A percentile compares a stretch with the other conserved stretches of the same genome.
phyloP scores from a whole-genome alignment of 2,797 vertebrate species.

The Liasis olivaceus region DNA sequence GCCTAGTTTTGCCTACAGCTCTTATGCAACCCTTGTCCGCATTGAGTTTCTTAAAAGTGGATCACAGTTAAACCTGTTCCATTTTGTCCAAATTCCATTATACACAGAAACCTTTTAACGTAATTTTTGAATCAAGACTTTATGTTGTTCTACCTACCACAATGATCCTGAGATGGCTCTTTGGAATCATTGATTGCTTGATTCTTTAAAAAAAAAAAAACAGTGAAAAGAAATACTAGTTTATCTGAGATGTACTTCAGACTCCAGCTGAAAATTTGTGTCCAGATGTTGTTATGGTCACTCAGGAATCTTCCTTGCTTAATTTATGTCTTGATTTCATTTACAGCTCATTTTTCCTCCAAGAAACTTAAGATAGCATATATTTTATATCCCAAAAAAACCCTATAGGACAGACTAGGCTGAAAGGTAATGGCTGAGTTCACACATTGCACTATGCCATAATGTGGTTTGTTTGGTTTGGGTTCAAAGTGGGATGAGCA shows the following conservation, averaged over 20 bases:
- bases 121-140: conserved; percentile 3
- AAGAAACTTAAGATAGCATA: background rate
- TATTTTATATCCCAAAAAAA: background rate
- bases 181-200: background rate
- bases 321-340: background rate
- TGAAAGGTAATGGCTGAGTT: background rate
- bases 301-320: background rate
- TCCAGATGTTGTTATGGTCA: background rate
- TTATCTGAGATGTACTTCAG: conserved; percentile 6
- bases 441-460: background rate
- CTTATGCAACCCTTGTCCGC: background rate
- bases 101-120: background rate
- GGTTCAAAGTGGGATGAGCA: background rate
- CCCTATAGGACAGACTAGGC: background rate
- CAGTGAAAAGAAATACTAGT: background rate
- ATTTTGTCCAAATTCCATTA: conserved; percentile 1
- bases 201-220: background rate
- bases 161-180: background rate
- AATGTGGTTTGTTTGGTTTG: background rate
- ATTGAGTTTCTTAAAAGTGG: background rate
- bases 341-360: background rate
- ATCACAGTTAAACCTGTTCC: conserved; percentile 7
- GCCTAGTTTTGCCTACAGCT: conserved; percentile 13
- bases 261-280: background rate
- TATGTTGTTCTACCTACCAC: background rate